Conservation (phyloP, 2,888 invertebrate species). For the Drosophila koepferae region DNA sequence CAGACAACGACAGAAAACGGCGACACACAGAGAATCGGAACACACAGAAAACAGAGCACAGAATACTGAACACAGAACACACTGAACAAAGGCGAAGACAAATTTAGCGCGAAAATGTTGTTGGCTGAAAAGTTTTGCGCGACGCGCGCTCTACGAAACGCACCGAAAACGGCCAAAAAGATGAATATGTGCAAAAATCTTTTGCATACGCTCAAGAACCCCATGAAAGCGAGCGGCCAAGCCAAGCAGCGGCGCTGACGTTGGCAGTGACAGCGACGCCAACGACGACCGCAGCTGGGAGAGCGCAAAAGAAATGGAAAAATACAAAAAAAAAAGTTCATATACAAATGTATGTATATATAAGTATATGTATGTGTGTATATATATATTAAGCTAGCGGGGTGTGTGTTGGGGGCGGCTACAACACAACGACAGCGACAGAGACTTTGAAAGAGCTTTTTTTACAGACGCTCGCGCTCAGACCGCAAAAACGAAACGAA, state of each 20-base stretch:
- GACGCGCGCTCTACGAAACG: conserved; percentile 82
- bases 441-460: conserved; percentile 62
- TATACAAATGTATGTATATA: too few relatives aligned
- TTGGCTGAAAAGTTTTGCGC: conserved; percentile 50
- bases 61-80: conserved; percentile 11
- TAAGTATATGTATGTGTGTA: not conserved
- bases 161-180: conserved; percentile 85
- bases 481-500: conserved; percentile 68
- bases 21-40: conserved; percentile 30
- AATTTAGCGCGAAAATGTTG: conserved; percentile 70
- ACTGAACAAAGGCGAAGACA: conserved; percentile 41
- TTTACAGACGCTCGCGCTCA: conserved; percentile 71
- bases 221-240: conserved; percentile 67
- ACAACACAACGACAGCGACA: conserved; percentile 43
- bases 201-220: conserved; percentile 85
- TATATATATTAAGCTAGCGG: conserved; percentile 30
- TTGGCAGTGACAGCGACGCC: conserved; percentile 47
- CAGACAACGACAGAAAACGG: conserved; percentile 33
- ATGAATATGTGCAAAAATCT: conserved; percentile 85
- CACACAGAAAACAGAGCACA: conserved; percentile 18
- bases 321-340: conserved; percentile 31
- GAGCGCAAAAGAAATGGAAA: conserved; percentile 62
- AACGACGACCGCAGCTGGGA: conserved; percentile 46
- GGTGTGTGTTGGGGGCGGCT: conserved; percentile 59
- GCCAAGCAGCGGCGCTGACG: conserved; percentile 60